A percentile compares a stretch with the other conserved stretches of the same genome.
Evolutionary conservation across 2,113 vertebrate genomes (phyloP).

Genomic region (Hystrix cristata): DNA sequence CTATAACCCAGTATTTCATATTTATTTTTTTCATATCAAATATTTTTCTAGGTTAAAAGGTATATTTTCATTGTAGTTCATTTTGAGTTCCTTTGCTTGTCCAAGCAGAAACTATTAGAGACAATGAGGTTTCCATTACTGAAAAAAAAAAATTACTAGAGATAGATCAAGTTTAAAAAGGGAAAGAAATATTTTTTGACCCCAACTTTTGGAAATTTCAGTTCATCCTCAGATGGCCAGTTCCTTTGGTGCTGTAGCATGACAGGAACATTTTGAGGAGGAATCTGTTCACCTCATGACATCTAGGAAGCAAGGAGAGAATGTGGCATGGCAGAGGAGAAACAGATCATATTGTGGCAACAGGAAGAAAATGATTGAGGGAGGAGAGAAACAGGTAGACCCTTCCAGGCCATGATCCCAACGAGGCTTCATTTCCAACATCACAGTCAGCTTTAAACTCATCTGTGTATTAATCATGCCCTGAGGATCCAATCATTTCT

Average conservation of each 20-base stretch:
- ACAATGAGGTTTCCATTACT: not conserved
- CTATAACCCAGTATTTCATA: not conserved
- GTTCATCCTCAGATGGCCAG: rapidly evolving
- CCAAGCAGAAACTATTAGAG: not conserved
- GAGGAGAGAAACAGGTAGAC: not conserved
- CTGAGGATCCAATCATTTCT: not conserved
- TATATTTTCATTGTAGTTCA: not conserved
- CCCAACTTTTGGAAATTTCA: not conserved
- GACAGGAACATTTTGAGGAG: not conserved
- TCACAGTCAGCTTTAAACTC: not conserved
- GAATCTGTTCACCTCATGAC: not conserved
- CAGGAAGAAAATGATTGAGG: not conserved
- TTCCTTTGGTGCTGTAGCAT: not conserved
- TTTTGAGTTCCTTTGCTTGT: not conserved
- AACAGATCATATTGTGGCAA: not conserved
- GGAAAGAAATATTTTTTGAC: not conserved
- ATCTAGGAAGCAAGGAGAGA: not conserved
- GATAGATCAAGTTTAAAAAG: not conserved
- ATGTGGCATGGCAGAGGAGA: not conserved
- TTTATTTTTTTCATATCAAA: not conserved
- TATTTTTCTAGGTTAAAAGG: not conserved
- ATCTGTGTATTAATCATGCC: not conserved
- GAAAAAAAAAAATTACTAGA: not conserved
- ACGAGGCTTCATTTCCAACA: not conserved
- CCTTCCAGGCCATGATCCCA: not conserved